Conservation (phyloP, 1,140 invertebrate genomes). For the Eurytemora carolleeae region DNA sequence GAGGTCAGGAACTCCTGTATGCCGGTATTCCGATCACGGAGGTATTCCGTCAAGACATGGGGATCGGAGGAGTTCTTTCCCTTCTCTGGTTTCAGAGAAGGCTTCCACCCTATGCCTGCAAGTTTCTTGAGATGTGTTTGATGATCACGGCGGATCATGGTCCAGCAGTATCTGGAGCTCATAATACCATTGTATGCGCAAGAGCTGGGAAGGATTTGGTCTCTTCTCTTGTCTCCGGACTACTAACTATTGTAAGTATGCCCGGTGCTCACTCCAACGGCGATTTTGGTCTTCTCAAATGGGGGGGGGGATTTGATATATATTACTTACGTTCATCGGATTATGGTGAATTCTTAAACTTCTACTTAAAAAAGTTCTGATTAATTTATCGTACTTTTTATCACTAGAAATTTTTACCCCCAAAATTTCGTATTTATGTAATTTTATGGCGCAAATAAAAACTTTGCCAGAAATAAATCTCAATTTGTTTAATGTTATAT, state of each 20-base stretch:
- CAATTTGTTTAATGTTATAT: conserved; percentile 12
- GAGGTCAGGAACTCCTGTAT: conserved; percentile 92
- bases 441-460: conserved; percentile 8
- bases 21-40: conserved; percentile 96
- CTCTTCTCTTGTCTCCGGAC: conserved; percentile 80
- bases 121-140: conserved; percentile 97
- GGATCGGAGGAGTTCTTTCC: conserved; percentile 91
- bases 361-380: too few species aligned
- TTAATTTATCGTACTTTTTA: too few species aligned
- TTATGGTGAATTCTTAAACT: too few species aligned
- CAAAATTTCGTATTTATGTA: conserved; percentile 1
- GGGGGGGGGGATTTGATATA: too few species aligned
- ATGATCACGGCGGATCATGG: conserved; percentile 99
- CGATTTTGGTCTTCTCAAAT: too few species aligned
- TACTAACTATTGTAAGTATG: conserved; percentile 80
- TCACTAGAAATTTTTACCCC: too few species aligned
- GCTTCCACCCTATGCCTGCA: conserved; percentile 75
- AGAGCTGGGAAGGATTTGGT: conserved; percentile 96
- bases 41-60: conserved; percentile 50
- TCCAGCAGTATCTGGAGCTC: conserved; percentile 92
- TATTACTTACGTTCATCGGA: too few species aligned
- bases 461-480: not conserved
- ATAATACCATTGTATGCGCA: conserved; percentile 98
- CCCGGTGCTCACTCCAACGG: too few species aligned
- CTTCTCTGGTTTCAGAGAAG: conserved; percentile 95